These are phyloP conservation scores for Gymnarchus niloticus DNA, from an alignment of 2,113 vertebrate species.

Conservation along the genomic window DNA sequence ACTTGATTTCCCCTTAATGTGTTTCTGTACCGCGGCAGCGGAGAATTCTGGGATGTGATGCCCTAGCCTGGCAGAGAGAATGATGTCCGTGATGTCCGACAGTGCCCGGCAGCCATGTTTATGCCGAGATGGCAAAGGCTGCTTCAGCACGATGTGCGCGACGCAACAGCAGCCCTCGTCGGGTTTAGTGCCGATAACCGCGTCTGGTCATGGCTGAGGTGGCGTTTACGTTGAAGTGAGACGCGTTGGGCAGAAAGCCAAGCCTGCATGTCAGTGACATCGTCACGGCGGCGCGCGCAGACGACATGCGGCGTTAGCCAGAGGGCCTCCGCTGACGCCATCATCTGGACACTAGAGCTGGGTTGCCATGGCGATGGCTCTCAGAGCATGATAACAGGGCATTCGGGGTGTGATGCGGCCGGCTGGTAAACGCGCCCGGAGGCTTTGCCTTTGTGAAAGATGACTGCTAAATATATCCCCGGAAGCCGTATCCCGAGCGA, in stretches of 20 bases:
- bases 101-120: not conserved
- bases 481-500: not conserved
- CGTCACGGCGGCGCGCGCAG: no score
- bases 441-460: not conserved
- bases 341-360: not conserved
- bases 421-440: not conserved
- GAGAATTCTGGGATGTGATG: not conserved
- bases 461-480: not conserved
- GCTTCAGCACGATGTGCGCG: not conserved
- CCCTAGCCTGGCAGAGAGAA: not conserved
- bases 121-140: not conserved
- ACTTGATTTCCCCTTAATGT: not conserved
- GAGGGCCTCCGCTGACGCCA: not conserved
- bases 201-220: not conserved
- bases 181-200: not conserved
- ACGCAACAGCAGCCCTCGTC: no score
- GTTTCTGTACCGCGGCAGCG: not conserved
- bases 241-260: not conserved
- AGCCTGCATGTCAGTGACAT: no score
- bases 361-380: constrained; percentile 3
- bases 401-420: not conserved
- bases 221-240: not conserved
- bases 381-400: not conserved
- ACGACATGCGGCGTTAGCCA: not conserved
- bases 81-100: no score